Conservation (phyloP, 2,113 vertebrate genomes). For the Amblyopsis rosae region DNA sequence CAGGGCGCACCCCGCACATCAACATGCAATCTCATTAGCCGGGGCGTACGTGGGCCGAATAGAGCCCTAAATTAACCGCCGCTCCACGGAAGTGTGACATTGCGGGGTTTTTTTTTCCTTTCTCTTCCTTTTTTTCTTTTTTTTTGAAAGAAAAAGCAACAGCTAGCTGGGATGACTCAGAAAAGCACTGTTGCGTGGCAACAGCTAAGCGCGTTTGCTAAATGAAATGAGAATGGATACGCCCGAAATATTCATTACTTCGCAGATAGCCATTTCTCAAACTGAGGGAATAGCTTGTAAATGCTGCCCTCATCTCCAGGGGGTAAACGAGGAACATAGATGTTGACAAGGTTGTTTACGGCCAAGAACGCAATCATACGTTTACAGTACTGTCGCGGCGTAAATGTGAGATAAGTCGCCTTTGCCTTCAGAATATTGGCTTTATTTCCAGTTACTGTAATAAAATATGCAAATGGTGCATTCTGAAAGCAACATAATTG, state of each 20-base stretch:
- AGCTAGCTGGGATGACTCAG: conserved; percentile 37
- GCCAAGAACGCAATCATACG: conserved; percentile 35
- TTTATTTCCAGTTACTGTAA: too few relatives aligned
- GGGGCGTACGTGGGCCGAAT: conserved; percentile 67
- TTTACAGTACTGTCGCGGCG: conserved; percentile 17
- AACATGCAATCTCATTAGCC: conserved; percentile 75
- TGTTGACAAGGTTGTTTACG: conserved; percentile 57
- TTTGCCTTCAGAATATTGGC: too few relatives aligned
- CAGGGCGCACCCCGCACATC: conserved; percentile 55
- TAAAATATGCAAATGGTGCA: too few relatives aligned
- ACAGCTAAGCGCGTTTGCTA: conserved; percentile 75
- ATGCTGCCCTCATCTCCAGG: conserved; percentile 44
- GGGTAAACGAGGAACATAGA: conserved; percentile 51
- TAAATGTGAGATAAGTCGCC: not conserved
- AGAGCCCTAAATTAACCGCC: conserved; percentile 56
- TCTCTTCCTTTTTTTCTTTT: too few relatives aligned
- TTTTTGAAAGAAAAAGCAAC: conserved; percentile 20
- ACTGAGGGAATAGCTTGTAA: conserved; percentile 25
- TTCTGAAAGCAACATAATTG: too few relatives aligned
- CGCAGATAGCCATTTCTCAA: conserved; percentile 55
- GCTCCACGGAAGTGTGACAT: conserved; percentile 66
- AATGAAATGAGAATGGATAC: conserved; percentile 69
- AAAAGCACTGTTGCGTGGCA: conserved; percentile 73
- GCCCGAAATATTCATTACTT: conserved; percentile 69
- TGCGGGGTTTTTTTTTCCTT: conserved; percentile 29